A percentile compares a stretch with the other conserved stretches of the same genome.
phyloP scores from a whole-genome alignment of 1,140 invertebrate genomes.

The Zaprionus ornatus region DNA sequence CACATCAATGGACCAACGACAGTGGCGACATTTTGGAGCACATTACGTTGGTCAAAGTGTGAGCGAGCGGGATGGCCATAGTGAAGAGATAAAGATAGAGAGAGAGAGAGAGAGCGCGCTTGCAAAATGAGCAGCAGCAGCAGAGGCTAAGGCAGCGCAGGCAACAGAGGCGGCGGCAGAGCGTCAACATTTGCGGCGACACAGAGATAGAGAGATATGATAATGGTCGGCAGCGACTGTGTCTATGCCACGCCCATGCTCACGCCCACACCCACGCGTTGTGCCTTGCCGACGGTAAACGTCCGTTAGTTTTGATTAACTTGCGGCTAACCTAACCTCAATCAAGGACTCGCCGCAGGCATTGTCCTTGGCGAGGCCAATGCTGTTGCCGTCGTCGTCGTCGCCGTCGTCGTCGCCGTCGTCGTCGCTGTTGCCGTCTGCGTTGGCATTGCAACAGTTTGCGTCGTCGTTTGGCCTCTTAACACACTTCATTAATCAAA shows the following conservation, averaged over 20 bases:
- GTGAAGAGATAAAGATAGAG: constrained; percentile 57
- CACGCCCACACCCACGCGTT: neutral
- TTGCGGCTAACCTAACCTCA: constrained; percentile 53
- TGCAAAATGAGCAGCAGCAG: constrained; percentile 20
- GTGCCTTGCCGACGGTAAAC: constrained; percentile 33
- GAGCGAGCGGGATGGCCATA: constrained; percentile 67
- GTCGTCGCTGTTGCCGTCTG: constrained; percentile 18
- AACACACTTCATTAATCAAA: constrained; percentile 84
- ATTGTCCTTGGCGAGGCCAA: constrained; percentile 69
- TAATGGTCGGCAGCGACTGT: constrained; percentile 21
- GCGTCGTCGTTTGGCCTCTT: constrained; percentile 75
- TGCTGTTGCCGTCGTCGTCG: constrained; percentile 13
- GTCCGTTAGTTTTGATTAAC: constrained; percentile 28
- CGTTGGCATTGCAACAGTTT: constrained; percentile 53
- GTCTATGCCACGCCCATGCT: constrained; percentile 58
- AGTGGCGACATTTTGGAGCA: constrained; percentile 79
- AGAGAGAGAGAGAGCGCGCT: constrained; percentile 38
- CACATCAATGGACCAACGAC: constrained; percentile 80
- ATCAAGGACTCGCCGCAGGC: constrained; percentile 72
- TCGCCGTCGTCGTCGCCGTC: constrained; percentile 16
- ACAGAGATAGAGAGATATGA: constrained; percentile 56
- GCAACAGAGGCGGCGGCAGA: constrained; percentile 17
- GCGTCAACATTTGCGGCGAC: constrained; percentile 46
- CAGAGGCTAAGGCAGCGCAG: constrained; percentile 13
- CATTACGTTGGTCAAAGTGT: constrained; percentile 71